Percentiles rank a stretch among this genome's conserved stretches.
Evolutionary conservation across 2,888 invertebrate genomes (phyloP).

Genomic region (Spilarctia lutea): DNA sequence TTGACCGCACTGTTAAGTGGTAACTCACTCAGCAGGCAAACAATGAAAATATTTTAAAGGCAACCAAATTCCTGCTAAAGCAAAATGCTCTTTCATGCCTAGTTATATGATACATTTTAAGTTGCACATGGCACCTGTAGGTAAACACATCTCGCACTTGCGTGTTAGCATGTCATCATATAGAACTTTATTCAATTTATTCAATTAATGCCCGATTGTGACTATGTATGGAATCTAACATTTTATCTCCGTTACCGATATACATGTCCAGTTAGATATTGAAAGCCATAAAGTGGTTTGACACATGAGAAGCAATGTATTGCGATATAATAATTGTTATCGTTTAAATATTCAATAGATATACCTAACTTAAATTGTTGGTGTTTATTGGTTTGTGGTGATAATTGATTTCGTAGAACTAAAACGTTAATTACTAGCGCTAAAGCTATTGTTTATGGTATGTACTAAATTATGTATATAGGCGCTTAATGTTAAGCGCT

Average conservation of each 20-base stretch:
- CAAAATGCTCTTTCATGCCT: not conserved
- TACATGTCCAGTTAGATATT: not conserved
- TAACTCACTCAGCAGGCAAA: not conserved
- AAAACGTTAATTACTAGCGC: not conserved
- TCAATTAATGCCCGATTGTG: not conserved
- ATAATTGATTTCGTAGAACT: not conserved
- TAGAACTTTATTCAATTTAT: not conserved
- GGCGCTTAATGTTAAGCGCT: not conserved
- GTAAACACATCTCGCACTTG: not conserved
- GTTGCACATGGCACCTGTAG: not conserved
- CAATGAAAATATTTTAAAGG: not conserved
- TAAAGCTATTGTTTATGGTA: constrained; percentile 26
- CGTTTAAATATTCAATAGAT: not conserved
- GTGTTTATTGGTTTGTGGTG: not conserved
- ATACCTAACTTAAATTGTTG: not conserved
- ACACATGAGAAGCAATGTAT: not conserved
- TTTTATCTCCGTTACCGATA: not conserved
- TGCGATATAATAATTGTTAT: not conserved
- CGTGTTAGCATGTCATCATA: not conserved
- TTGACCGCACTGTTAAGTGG: not conserved
- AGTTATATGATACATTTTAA: not conserved
- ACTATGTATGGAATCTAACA: not conserved
- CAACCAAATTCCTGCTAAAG: not conserved
- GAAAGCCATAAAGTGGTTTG: not conserved
- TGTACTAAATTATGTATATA: not conserved